phyloP scores from a whole-genome alignment of 1,140 invertebrate species.

The Tetragonula clypearis region DNA sequence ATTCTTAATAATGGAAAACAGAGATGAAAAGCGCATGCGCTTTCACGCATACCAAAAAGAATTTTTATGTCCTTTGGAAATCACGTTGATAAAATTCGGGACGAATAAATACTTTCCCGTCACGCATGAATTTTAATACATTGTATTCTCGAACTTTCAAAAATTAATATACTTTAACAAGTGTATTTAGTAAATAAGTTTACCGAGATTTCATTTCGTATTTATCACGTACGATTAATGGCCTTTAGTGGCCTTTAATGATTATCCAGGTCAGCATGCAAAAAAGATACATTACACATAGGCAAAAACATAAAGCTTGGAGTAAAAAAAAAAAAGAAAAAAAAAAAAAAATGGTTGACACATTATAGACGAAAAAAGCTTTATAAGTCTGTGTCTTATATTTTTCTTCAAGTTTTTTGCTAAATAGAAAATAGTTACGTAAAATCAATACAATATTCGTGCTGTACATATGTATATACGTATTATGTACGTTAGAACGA shows the following conservation, averaged over 20 bases:
- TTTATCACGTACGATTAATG: neutral
- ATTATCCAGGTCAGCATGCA: neutral
- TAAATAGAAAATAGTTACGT: conserved; percentile 37
- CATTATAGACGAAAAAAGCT: neutral
- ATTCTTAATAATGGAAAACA: neutral
- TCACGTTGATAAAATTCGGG: conserved; percentile 27
- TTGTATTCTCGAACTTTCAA: neutral
- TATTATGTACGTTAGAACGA: conserved; percentile 10
- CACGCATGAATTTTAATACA: neutral
- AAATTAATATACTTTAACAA: neutral
- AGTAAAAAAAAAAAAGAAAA: neutral
- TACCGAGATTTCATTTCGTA: neutral
- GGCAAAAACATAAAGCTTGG: neutral
- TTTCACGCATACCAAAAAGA: neutral
- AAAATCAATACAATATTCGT: conserved; percentile 18
- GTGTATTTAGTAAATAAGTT: conserved; percentile 10
- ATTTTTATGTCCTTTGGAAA: neutral
- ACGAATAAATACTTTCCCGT: conserved; percentile 44
- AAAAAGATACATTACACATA: neutral
- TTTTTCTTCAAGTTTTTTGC: neutral
- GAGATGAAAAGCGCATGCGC: conserved; percentile 5
- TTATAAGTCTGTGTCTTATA: neutral
- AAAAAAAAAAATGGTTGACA: neutral
- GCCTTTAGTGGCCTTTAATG: neutral
- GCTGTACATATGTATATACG: neutral